These are phyloP conservation scores for Oscheius sp. DNA, from an alignment of 1,140 invertebrate genomes.

Conservation along the genomic window DNA sequence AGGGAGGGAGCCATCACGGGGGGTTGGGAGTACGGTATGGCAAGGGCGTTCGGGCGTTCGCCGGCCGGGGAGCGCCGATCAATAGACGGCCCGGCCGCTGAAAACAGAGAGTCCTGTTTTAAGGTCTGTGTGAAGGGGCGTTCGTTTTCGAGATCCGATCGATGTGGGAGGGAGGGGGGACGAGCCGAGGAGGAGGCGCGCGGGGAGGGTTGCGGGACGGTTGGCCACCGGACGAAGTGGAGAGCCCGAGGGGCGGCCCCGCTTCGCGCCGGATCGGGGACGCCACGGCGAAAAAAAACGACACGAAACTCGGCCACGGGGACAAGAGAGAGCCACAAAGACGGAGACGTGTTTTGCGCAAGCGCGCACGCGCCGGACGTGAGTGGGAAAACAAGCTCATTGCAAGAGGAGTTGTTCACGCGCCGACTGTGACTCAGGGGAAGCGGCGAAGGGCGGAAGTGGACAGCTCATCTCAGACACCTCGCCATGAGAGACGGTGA, in stretches of 20 bases:
- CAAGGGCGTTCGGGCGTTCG: no score
- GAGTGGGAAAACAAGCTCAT: neutral
- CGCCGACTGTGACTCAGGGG: neutral
- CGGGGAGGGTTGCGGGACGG: neutral
- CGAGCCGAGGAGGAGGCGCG: neutral
- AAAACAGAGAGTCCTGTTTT: slow-evolving; percentile 12
- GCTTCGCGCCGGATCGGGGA: neutral
- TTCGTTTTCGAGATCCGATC: no score
- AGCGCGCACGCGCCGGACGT: no score
- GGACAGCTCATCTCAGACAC: neutral
- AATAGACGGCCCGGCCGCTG: neutral
- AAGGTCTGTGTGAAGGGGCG: neutral
- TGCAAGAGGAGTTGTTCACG: neutral
- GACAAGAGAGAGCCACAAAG: neutral
- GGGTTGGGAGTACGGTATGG: no score
- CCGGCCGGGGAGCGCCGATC: no score
- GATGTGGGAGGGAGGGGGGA: neutral
- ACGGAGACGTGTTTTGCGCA: neutral
- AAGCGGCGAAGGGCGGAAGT: neutral
- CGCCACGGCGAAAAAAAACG: neutral
- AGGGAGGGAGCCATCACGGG: no score
- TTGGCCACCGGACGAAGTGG: neutral
- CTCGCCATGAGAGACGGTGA: neutral
- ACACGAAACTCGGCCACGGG: slow-evolving; percentile 14
- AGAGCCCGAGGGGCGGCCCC: neutral